phyloP scores from a whole-genome alignment of 2,888 invertebrate genomes.

The Sthenelais limicola region DNA sequence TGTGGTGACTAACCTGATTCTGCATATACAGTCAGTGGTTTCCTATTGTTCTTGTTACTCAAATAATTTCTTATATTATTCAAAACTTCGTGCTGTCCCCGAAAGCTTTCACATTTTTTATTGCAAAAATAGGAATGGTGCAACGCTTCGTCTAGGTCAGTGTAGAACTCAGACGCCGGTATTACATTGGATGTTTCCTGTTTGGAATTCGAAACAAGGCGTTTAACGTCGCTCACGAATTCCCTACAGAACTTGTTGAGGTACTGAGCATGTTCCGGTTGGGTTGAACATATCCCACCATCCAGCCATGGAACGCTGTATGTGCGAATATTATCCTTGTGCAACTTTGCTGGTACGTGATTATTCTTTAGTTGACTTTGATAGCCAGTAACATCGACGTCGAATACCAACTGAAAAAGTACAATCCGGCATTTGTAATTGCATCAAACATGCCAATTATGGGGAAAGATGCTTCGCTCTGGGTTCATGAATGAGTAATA shows the following conservation, averaged over 20 bases:
- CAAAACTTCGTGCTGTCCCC: constrained; percentile 62
- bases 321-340: constrained; percentile 31
- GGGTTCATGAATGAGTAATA: too few relatives aligned
- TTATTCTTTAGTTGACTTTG: constrained; percentile 49
- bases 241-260: constrained; percentile 57
- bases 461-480: too few relatives aligned
- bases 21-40: constrained; percentile 61
- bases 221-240: constrained; percentile 55
- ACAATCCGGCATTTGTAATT: too few relatives aligned
- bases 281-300: constrained; percentile 53
- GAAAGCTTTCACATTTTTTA: constrained; percentile 62
- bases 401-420: constrained; percentile 52
- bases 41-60: constrained; percentile 49
- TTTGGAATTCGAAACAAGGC: constrained; percentile 54
- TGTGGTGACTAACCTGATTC: constrained; percentile 54
- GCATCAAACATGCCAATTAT: too few relatives aligned
- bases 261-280: constrained; percentile 57
- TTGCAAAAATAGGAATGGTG: constrained; percentile 66
- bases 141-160: constrained; percentile 59
- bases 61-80: constrained; percentile 50
- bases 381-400: constrained; percentile 53
- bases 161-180: constrained; percentile 58
- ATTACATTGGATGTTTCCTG: constrained; percentile 51
- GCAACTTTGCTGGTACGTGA: constrained; percentile 50
- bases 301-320: constrained; percentile 42